phyloP scores from a whole-genome alignment of 2,113 vertebrate species.

The Melanostigma gelatinosum region DNA sequence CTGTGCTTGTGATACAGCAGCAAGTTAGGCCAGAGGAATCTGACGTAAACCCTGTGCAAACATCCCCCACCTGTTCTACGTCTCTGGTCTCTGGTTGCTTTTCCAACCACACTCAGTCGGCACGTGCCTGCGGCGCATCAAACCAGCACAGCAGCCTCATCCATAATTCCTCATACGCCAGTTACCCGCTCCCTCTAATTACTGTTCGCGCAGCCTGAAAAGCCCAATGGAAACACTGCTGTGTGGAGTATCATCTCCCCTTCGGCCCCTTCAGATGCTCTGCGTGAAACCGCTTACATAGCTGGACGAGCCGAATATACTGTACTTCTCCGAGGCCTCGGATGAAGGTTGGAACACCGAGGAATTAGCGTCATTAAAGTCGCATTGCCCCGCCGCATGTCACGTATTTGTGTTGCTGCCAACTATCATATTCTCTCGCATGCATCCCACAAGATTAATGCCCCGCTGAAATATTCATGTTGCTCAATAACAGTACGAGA shows the following conservation, averaged over 20 bases:
- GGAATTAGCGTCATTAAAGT: constrained; percentile 66
- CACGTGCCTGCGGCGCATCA: constrained; percentile 35
- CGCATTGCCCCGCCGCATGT: constrained; percentile 37
- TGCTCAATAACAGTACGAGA: constrained; percentile 44
- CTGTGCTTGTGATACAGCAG: constrained; percentile 2
- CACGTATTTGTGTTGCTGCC: constrained; percentile 57
- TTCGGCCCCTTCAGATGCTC: constrained; percentile 16
- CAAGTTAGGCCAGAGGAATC: not conserved
- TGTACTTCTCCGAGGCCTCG: constrained; percentile 8
- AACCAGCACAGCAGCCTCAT: constrained; percentile 45
- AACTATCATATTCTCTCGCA: constrained; percentile 50
- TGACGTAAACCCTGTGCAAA: constrained; percentile 1
- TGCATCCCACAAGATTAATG: constrained; percentile 56
- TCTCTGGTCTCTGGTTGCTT: not conserved
- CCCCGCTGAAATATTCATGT: constrained; percentile 64
- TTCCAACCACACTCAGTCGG: not conserved
- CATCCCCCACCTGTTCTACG: constrained; percentile 14
- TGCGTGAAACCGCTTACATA: constrained; percentile 47
- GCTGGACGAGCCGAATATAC: constrained; percentile 30
- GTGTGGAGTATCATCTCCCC: constrained; percentile 33
- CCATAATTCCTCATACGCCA: constrained; percentile 48
- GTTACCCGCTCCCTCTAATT: constrained; percentile 47
- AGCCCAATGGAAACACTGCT: constrained; percentile 24
- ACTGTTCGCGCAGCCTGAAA: constrained; percentile 4
- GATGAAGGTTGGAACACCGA: constrained; percentile 32